Base-by-base conservation (phyloP, 2,888 invertebrate genomes). In the Portevinia maculata region DNA sequence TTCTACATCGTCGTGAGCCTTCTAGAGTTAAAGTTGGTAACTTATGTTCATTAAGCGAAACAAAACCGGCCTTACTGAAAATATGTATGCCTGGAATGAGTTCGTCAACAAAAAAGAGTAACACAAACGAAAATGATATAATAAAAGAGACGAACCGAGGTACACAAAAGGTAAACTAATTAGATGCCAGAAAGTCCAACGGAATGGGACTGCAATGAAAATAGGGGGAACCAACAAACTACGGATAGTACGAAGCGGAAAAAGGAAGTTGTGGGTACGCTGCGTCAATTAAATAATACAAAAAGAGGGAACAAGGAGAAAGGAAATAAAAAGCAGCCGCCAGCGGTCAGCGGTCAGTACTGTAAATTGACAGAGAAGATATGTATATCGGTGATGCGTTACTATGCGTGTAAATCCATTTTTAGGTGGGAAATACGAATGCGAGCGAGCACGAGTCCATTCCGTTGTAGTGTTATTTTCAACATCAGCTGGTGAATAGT, bases 201-300 rank as follows among this genome's bases (percentile, higher is more conserved):
- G 59, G 59, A n/a, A 52, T 64, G 44, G n/a, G 7, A 53, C 4
- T 13, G 19, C 44, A 44, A 44, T 44, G 44, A 39, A 60, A 60
- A 24, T 15, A 34, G 28, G 60, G 70, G 62, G 44, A 57, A 59
- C 4, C 32, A 6, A 59, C 44, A 57, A n/a, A n/a, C 41, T 34
- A 17, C 24, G 21, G 46, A n/a, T 55, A 44, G 69, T 69, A 37
- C 32, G 32, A 41, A 74, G 69, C 74, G 74, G 79, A 79, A 79
- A 74, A 69, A 79, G 74, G 79, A 79, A 79, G 79, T 75, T 73
- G 79, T 79, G 79, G 79, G 79, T 79, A 79, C 79, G 79, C 79
- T 73, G 53, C 34, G 44, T 46, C 71, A 70, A 76, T 76, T 32
- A 59, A 70, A 55, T n/a, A 53, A 17, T 50, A 13, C 41, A 78